Percentiles rank a stretch among this genome's conserved stretches.
Evolutionary conservation across 2,888 invertebrate genomes (phyloP).

Genomic region (Steinernema hermaphroditum): DNA sequence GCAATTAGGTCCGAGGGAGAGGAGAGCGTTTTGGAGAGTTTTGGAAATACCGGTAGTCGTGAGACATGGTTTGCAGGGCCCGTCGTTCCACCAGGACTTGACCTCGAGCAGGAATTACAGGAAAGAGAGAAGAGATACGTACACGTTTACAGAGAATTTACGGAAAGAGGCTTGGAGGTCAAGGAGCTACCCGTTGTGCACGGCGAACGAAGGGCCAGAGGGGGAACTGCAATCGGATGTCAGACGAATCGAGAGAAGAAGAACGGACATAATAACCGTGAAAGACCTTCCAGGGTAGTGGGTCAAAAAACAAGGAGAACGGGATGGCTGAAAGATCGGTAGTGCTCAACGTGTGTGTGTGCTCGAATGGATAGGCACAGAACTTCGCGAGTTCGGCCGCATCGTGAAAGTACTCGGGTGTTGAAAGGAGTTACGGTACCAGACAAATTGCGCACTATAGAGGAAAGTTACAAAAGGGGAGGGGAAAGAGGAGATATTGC

Average conservation of each 20-base stretch:
- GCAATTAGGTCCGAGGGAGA: constrained; percentile 27
- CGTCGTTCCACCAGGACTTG: constrained; percentile 26
- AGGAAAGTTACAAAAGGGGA: neutral
- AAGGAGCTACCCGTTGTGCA: constrained; percentile 29
- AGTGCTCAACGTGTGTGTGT: constrained; percentile 27
- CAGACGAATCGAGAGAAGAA: neutral
- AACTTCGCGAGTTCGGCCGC: neutral
- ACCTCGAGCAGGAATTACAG: constrained; percentile 16
- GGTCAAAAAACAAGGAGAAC: neutral
- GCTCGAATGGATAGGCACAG: neutral
- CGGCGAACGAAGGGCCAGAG: constrained; percentile 22
- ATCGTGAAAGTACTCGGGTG: constrained; percentile 16
- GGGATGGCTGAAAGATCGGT: constrained; percentile 25
- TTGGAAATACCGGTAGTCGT: constrained; percentile 23
- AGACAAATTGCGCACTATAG: constrained; percentile 20
- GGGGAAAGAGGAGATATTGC: constrained; percentile 5
- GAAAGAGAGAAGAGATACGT: neutral
- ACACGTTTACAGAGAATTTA: constrained; percentile 2
- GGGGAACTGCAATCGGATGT: constrained; percentile 17
- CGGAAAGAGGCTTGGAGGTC: constrained; percentile 11
- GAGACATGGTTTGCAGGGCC: constrained; percentile 25
- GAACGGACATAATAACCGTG: constrained; percentile 30
- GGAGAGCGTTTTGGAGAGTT: neutral
- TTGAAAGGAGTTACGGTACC: constrained; percentile 23
- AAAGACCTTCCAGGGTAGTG: constrained; percentile 30